Conservation (phyloP, 2,888 invertebrate genomes). For the Lissocephala sabroskyi region DNA sequence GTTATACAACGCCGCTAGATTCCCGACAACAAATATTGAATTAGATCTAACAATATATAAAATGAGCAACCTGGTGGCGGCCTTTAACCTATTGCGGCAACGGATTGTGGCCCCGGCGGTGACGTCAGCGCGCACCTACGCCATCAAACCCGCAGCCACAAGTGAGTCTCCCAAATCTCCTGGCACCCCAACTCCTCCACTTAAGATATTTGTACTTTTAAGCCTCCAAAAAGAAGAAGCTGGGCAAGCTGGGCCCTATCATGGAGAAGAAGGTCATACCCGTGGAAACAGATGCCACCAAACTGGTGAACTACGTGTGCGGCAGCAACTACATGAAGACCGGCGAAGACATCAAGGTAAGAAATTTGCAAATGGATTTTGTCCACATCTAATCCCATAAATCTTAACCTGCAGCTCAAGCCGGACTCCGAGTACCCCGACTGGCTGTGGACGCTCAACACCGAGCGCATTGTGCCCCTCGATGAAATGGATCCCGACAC, state of each 20-base stretch:
- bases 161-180: constrained; percentile 31
- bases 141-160: constrained; percentile 46
- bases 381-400: background rate
- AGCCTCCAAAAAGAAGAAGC: constrained; percentile 76
- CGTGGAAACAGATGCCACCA: constrained; percentile 88
- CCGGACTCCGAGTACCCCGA: constrained; percentile 90
- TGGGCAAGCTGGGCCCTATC: constrained; percentile 76
- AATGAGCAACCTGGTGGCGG: constrained; percentile 32
- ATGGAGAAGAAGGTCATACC: constrained; percentile 83
- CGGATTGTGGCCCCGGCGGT: constrained; percentile 10
- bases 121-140: constrained; percentile 32
- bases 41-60: too few species aligned
- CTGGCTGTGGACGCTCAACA: constrained; percentile 89
- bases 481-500: constrained; percentile 85
- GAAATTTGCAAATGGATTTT: background rate
- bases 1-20: constrained; percentile 38
- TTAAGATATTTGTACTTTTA: constrained; percentile 1
- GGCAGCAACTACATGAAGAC: constrained; percentile 88
- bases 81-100: constrained; percentile 30
- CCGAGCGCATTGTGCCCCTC: constrained; percentile 77
- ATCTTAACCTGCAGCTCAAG: constrained; percentile 72
- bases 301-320: constrained; percentile 84
- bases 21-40: too few species aligned
- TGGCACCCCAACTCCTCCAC: background rate
- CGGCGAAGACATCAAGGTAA: constrained; percentile 84